Evolutionary conservation across 2,888 invertebrate genomes (phyloP).

Genomic region (Tetheella fluctuosa): DNA sequence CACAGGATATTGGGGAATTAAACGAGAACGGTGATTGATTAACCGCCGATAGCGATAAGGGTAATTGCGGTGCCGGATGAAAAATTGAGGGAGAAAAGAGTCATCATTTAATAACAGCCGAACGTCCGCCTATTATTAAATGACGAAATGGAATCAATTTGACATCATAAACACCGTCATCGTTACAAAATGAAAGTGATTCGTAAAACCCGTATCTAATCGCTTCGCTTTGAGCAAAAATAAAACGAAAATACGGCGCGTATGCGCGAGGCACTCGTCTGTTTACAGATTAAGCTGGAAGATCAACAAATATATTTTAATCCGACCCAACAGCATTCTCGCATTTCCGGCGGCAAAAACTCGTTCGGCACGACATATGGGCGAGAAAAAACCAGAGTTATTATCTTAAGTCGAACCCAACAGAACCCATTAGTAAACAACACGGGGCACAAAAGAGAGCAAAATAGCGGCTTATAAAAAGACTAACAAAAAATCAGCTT

Average conservation of each 20-base stretch:
- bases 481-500: slow-evolving; percentile 80
- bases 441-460: slow-evolving; percentile 80
- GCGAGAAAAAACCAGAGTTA: slow-evolving; percentile 80
- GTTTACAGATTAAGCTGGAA: slow-evolving; percentile 74
- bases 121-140: slow-evolving; percentile 17
- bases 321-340: slow-evolving; percentile 75
- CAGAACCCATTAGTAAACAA: slow-evolving; percentile 84
- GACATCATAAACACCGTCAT: slow-evolving; percentile 52
- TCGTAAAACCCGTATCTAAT: slow-evolving; percentile 51
- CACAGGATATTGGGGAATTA: slow-evolving; percentile 82
- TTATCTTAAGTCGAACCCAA: slow-evolving; percentile 84
- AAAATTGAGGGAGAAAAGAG: slow-evolving; percentile 55
- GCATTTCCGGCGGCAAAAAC: slow-evolving; percentile 81
- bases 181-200: slow-evolving; percentile 51
- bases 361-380: slow-evolving; percentile 71
- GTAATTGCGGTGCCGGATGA: slow-evolving; percentile 63
- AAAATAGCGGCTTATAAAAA: slow-evolving; percentile 80
- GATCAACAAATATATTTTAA: slow-evolving; percentile 82
- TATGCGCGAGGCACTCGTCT: slow-evolving; percentile 52
- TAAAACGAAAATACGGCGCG: slow-evolving; percentile 55
- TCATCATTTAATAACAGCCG: too few species aligned
- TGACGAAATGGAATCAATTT: slow-evolving; percentile 44
- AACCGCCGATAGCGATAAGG: slow-evolving; percentile 75
- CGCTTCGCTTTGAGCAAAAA: slow-evolving; percentile 45
- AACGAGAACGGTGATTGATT: slow-evolving; percentile 79